Evolutionary conservation across 2,888 invertebrate genomes (phyloP).

Genomic region (Pheosia tremula): DNA sequence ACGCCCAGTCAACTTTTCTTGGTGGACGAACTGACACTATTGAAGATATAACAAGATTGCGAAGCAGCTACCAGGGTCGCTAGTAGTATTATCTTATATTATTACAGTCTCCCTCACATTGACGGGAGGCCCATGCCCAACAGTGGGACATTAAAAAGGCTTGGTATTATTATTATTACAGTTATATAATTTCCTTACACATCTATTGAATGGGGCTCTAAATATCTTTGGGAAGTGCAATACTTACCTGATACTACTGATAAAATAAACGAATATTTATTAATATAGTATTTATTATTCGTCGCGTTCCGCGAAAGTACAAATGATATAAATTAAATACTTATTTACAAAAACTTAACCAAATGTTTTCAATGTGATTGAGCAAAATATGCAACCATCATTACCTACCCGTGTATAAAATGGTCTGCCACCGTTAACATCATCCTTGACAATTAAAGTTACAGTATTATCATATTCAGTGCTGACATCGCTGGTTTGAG

Average conservation of each 20-base stretch:
- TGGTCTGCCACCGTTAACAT: constrained; percentile 65
- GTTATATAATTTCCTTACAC: too few species aligned
- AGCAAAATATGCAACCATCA: constrained; percentile 50
- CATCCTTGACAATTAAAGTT: constrained; percentile 45
- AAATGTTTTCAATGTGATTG: constrained; percentile 48
- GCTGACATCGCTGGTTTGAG: constrained; percentile 52
- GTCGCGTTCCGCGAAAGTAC: constrained; percentile 46
- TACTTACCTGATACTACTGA: not conserved
- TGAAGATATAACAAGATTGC: constrained; percentile 53
- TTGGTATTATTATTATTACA: too few species aligned
- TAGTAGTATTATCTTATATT: not conserved
- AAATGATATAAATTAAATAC: constrained; percentile 53
- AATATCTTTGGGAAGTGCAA: constrained; percentile 1
- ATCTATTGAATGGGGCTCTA: not conserved
- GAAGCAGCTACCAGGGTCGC: constrained; percentile 43
- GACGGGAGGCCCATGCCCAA: not conserved
- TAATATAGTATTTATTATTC: constrained; percentile 36
- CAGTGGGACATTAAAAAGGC: too few species aligned
- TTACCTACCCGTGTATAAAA: constrained; percentile 42
- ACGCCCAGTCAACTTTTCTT: constrained; percentile 16
- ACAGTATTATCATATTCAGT: constrained; percentile 64
- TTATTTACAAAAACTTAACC: constrained; percentile 62
- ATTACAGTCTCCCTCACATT: too few species aligned
- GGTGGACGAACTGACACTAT: constrained; percentile 41
- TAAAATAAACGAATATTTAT: constrained; percentile 11